These are phyloP conservation scores for Formica aserva DNA, from an alignment of 2,888 invertebrate genomes.

Conservation along the genomic window DNA sequence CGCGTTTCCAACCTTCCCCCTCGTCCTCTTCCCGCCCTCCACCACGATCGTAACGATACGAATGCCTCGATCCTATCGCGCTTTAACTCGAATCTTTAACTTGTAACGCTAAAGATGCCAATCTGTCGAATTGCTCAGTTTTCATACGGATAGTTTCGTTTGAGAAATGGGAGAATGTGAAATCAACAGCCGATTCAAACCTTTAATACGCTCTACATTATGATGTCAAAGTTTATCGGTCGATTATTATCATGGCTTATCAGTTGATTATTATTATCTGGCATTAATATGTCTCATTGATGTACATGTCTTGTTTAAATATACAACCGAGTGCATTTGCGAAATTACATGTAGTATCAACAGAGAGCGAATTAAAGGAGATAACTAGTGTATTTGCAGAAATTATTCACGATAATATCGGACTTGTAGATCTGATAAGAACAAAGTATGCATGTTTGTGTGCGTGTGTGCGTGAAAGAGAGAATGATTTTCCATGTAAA, in stretches of 20 bases:
- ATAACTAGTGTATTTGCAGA: constrained; percentile 17
- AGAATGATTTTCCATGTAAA: neutral
- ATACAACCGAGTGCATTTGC: neutral
- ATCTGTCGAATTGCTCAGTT: neutral
- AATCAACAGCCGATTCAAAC: neutral
- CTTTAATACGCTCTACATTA: neutral
- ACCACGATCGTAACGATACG: constrained; percentile 19
- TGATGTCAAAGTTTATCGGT: neutral
- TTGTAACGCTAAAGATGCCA: constrained; percentile 21
- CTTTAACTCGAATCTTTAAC: constrained; percentile 41
- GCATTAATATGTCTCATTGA: neutral
- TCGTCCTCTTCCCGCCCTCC: neutral
- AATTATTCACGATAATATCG: neutral
- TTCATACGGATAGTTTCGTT: neutral
- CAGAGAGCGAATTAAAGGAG: neutral
- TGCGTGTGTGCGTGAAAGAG: neutral
- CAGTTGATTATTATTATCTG: neutral
- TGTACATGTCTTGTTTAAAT: neutral
- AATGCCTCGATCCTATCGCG: constrained; percentile 10
- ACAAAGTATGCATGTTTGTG: neutral
- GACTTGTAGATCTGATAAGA: neutral
- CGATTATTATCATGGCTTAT: constrained; percentile 2
- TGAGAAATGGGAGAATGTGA: neutral
- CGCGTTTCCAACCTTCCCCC: neutral
- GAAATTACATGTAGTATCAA: constrained; percentile 4